These are phyloP conservation scores for Archocentrus centrarchus DNA, from an alignment of 2,113 vertebrate species.

Conservation along the genomic window DNA sequence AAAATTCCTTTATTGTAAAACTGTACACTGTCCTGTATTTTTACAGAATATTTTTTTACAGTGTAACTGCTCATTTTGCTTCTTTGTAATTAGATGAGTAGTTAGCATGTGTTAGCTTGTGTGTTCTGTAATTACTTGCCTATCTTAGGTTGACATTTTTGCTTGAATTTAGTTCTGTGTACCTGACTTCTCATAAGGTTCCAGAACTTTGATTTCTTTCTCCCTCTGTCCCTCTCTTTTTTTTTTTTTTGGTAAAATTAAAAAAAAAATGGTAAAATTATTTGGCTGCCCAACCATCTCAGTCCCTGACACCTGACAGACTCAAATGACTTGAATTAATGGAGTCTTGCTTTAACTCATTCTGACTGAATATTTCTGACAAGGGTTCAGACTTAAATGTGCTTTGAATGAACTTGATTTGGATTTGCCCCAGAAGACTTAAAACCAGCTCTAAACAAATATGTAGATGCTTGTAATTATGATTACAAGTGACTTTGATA, in stretches of 20 bases:
- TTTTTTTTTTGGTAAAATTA: not conserved
- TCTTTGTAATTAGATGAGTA: not conserved
- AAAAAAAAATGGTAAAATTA: not conserved
- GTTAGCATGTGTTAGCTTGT: not conserved
- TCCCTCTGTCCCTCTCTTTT: not conserved
- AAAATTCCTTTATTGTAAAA: not conserved
- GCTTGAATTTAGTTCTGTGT: not conserved
- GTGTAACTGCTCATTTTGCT: not conserved
- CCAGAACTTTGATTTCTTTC: not conserved
- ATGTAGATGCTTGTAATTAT: not conserved
- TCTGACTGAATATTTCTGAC: not conserved
- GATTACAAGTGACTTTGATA: not conserved
- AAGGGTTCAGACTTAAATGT: not conserved
- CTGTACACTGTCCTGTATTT: not conserved
- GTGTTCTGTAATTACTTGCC: not conserved
- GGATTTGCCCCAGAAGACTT: not conserved
- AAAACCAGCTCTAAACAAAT: not conserved
- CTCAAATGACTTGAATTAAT: not conserved
- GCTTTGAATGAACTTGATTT: not conserved
- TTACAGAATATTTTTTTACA: not conserved
- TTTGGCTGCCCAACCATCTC: not conserved
- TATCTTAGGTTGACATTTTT: not conserved
- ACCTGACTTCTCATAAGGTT: not conserved
- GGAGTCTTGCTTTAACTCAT: not conserved
- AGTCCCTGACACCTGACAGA: not conserved